phyloP scores from a whole-genome alignment of 30 jellyfish, hydroid and myxozoan species.

The Hydra vulgaris region DNA sequence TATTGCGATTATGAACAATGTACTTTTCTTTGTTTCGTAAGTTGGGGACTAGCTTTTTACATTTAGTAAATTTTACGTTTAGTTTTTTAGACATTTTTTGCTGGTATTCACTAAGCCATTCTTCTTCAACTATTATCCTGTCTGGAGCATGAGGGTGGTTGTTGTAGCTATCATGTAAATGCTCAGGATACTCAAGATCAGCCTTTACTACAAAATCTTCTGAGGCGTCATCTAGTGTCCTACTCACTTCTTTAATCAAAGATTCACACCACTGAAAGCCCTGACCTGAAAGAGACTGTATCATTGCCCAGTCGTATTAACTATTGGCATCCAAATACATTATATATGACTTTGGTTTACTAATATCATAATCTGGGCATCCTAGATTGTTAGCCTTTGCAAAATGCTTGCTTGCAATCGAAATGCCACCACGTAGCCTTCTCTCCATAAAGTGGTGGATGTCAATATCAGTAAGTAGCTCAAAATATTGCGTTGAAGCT shows the following conservation, averaged over 20 bases:
- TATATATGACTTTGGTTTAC: not conserved
- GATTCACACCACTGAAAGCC: not conserved
- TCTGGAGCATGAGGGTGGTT: not conserved
- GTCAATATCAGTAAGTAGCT: not conserved
- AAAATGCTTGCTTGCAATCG: not conserved
- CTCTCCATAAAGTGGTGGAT: not conserved
- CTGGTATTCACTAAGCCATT: not conserved
- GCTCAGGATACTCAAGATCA: conserved; percentile 2
- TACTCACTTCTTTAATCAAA: not conserved
- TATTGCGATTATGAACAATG: no score
- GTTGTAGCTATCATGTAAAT: not conserved
- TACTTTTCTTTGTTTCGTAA: no score
- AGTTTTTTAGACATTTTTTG: not conserved
- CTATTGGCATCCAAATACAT: not conserved
- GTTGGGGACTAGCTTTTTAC: no score
- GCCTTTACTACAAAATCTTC: not conserved
- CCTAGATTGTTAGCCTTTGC: not conserved
- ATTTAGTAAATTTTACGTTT: no score
- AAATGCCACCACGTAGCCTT: not conserved
- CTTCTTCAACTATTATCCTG: not conserved
- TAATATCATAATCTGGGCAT: not conserved
- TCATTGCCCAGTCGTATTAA: not conserved
- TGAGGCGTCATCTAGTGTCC: not conserved
- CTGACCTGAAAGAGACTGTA: not conserved
- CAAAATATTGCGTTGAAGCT: no score